A percentile compares a stretch with the other conserved stretches of the same genome.
Conservation (phyloP, 2,888 invertebrate species). For the Koerneria pararmatus region DNA sequence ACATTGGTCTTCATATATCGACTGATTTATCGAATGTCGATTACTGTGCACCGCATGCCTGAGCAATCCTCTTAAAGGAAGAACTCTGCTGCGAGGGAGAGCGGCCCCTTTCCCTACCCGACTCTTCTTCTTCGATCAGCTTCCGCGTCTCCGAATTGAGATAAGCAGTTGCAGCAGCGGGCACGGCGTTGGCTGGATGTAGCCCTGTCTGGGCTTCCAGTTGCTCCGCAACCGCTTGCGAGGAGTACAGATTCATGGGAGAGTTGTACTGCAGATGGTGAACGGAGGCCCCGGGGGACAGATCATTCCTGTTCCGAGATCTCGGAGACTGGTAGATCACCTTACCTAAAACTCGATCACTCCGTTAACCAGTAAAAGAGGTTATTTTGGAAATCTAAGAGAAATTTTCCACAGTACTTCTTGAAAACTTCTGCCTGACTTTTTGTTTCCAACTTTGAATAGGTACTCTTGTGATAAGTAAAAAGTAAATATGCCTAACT, state of each 20-base stretch:
- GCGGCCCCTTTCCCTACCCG: slow-evolving; percentile 32
- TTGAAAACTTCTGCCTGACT: too few relatives aligned
- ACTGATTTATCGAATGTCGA: too few relatives aligned
- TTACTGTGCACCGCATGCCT: slow-evolving; percentile 40
- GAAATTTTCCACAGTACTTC: too few relatives aligned
- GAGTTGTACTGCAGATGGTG: slow-evolving; percentile 57
- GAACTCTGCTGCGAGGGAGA: slow-evolving; percentile 46
- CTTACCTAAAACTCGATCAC: slow-evolving; percentile 22
- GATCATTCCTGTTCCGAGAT: slow-evolving; percentile 38
- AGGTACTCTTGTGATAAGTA: too few relatives aligned
- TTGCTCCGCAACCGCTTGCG: slow-evolving; percentile 51
- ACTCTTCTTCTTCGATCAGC: slow-evolving; percentile 43
- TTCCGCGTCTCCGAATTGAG: slow-evolving; percentile 22
- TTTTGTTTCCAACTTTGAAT: too few relatives aligned
- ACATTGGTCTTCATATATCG: too few relatives aligned
- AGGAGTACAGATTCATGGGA: slow-evolving; percentile 53
- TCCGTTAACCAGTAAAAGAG: too few relatives aligned
- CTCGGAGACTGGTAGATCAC: slow-evolving; percentile 40
- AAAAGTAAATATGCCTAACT: too few relatives aligned
- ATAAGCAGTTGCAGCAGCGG: not conserved
- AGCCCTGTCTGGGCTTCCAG: slow-evolving; percentile 47
- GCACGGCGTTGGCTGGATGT: slow-evolving; percentile 26
- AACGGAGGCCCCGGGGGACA: slow-evolving; percentile 46
- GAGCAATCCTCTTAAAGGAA: slow-evolving; percentile 46
- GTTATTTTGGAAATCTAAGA: too few relatives aligned